A percentile compares a stretch with the other conserved stretches of the same genome.
Conservation (phyloP, 2,113 vertebrate species). For the Sylvicapra grimmia region DNA sequence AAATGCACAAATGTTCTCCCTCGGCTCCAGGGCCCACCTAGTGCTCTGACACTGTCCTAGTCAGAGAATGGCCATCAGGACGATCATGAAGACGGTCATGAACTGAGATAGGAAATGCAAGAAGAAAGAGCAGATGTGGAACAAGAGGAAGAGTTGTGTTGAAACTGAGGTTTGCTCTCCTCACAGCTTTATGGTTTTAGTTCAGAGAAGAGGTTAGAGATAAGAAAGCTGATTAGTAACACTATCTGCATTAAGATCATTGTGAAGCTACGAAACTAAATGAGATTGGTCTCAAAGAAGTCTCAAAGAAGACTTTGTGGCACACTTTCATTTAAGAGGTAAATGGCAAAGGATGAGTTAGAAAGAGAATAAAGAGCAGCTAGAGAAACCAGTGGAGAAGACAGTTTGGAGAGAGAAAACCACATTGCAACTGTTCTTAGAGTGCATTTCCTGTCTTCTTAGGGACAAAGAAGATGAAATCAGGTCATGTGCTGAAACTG, state of each 20-base stretch:
- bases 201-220: neutral
- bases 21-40: neutral
- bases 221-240: neutral
- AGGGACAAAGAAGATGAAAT: neutral
- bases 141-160: neutral
- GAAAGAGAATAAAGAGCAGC: neutral
- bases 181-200: neutral
- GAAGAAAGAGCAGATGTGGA: neutral
- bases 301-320: neutral
- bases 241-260: neutral
- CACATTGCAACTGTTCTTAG: neutral
- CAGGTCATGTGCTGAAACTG: neutral
- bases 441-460: neutral
- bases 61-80: neutral
- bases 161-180: neutral
- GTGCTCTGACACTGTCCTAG: neutral
- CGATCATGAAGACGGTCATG: neutral
- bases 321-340: neutral
- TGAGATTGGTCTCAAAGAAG: neutral
- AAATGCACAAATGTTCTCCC: neutral
- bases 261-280: neutral
- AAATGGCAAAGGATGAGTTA: neutral
- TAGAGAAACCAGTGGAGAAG: neutral
- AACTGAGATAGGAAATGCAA: neutral
- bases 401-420: neutral